Evolutionary conservation across 2,113 vertebrate genomes (phyloP), one percentile per base, ranked within the genome.

Genomic region (Shinisaurus crocodilurus): DNA sequence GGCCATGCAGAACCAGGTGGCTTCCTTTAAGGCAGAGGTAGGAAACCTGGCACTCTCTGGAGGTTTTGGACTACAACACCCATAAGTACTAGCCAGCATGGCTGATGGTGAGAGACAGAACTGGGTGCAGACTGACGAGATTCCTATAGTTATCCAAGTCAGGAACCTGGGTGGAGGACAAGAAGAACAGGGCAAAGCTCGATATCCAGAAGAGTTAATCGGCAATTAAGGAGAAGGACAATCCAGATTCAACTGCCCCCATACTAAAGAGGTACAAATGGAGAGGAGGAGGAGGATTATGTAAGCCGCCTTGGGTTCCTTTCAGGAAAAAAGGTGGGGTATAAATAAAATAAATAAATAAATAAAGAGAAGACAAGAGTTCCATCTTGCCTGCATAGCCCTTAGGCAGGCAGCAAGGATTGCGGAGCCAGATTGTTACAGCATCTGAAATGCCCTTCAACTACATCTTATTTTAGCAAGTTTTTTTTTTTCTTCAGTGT

Each of bases 401-500:
- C 2, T 32, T n/a, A 32, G 34, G 43, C 4, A 86, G 18, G 32
- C 29, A 13, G 15, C 34, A n/a, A 15, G 2, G 4, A 15, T 16
- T n/a, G 5, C 3, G 50, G 18, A 81, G 79, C 13, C 79, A n/a
- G 15, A 48, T 12, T 32, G 9, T 13, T 16, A 48, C 15, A 20
- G 3, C 20, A 3, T 86, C 43, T 74, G 67, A 50, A n/a, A 37
- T n/a, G 3, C 67, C 40, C 10, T 54, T n/a, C 48, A 54, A 5
- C 48, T 48, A 32, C 16, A 85, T 63, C 67, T 54, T 76, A 37
- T 40, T 87, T 60, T 29, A 60, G 69, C 87, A 89, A 89, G 89
- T 90, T 87, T 91, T 89, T 48, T 88, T 90, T 92, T 93, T 91
- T n/a, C n/a, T n/a, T n/a, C n/a, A 86, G 70, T 20, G 80, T 90